Evolutionary conservation across 1,140 invertebrate genomes (phyloP).

Genomic region (Idris sp.): DNA sequence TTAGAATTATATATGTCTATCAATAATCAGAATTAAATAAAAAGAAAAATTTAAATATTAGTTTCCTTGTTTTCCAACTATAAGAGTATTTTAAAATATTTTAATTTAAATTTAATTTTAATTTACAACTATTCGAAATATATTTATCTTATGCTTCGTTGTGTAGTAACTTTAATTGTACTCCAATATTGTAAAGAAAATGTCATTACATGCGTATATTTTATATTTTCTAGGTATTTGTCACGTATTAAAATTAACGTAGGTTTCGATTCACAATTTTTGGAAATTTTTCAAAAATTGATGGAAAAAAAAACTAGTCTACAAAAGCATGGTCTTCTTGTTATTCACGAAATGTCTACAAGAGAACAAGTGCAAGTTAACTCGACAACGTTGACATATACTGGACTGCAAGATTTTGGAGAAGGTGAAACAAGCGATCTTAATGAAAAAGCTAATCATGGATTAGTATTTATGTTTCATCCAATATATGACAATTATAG

Average conservation of each 20-base stretch:
- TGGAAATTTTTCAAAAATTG: constrained; percentile 26
- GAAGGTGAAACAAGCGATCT: constrained; percentile 9
- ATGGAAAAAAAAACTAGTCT: constrained; percentile 15
- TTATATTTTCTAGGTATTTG: constrained; percentile 16
- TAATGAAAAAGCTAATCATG: constrained; percentile 32
- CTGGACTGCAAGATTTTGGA: constrained; percentile 38
- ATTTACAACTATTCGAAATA: too few species aligned
- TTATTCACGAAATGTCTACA: constrained; percentile 40
- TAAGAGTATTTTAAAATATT: too few species aligned
- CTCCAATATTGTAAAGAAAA: too few species aligned
- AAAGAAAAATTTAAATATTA: too few species aligned
- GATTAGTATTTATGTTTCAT: constrained; percentile 43
- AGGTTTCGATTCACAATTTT: constrained; percentile 30
- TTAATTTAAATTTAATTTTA: too few species aligned
- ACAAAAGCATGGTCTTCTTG: constrained; percentile 32
- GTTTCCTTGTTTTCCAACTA: too few species aligned
- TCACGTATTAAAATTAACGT: constrained; percentile 5
- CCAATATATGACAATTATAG: constrained; percentile 24
- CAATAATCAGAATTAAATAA: too few species aligned
- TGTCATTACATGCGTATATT: not conserved
- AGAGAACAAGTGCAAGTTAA: constrained; percentile 27
- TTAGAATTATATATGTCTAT: too few species aligned
- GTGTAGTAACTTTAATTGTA: too few species aligned
- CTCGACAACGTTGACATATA: constrained; percentile 30
- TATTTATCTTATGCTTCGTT: too few species aligned